Evolutionary conservation across 2,797 vertebrate genomes (phyloP).

Genomic region (Eptatretus atami): DNA sequence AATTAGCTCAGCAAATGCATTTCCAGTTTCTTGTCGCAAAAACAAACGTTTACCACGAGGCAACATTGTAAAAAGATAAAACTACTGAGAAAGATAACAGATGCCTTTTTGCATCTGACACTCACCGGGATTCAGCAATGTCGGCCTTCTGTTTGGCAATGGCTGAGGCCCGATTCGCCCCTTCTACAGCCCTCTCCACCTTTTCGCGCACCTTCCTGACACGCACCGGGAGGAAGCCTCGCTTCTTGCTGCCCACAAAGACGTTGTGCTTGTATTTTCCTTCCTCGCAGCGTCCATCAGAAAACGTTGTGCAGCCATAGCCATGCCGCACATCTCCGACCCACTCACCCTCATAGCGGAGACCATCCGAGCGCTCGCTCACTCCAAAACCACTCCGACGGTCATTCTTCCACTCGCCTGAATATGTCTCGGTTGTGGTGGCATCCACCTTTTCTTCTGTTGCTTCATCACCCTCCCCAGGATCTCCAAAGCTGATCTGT

Average conservation of each 20-base stretch:
- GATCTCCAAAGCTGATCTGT: background rate
- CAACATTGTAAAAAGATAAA: no score
- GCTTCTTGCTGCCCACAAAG: conserved; percentile 17
- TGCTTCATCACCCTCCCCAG: background rate
- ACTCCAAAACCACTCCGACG: conserved; percentile 19
- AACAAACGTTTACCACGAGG: no score
- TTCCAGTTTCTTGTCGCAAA: no score
- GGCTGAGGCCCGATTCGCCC: conserved; percentile 17
- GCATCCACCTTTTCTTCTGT: conserved; percentile 13
- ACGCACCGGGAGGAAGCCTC: conserved; percentile 18
- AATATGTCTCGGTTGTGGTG: conserved; percentile 19
- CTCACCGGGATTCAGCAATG: conserved; percentile 17
- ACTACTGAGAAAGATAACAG: no score
- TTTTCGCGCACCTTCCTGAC: conserved; percentile 20
- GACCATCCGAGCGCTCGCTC: conserved; percentile 19
- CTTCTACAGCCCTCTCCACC: conserved; percentile 19
- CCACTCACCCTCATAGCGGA: conserved; percentile 21
- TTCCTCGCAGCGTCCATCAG: conserved; percentile 18
- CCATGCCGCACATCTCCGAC: conserved; percentile 19
- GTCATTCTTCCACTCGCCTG: conserved; percentile 19
- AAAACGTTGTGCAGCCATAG: conserved; percentile 18
- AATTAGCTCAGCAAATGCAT: no score
- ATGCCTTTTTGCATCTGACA: conserved; percentile 4
- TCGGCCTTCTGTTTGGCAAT: conserved; percentile 19
- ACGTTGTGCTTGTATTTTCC: conserved; percentile 21